Percentiles rank a stretch among this genome's conserved stretches.
phyloP scores from a whole-genome alignment of 1,140 invertebrate species.

The Brachionus paranguensis region DNA sequence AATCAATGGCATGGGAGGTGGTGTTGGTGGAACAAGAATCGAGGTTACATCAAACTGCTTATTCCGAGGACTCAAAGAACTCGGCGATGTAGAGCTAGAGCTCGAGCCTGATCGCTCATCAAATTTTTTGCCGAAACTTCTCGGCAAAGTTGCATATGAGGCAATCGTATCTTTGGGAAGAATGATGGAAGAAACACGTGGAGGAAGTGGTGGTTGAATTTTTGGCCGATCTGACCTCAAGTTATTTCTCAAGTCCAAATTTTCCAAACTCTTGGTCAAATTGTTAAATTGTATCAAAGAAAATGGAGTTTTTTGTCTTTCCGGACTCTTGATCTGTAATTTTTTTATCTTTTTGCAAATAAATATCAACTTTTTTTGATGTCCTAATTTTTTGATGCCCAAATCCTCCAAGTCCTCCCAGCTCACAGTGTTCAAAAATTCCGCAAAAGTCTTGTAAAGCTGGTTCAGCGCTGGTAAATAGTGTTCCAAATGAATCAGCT shows the following conservation, averaged over 20 bases:
- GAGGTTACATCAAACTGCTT: background rate
- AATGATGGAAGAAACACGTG: slow-evolving; percentile 34
- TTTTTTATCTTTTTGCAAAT: slow-evolving; percentile 95
- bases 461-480: slow-evolving; percentile 82
- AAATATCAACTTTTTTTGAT: slow-evolving; percentile 94
- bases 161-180: slow-evolving; percentile 38
- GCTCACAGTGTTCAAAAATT: slow-evolving; percentile 72
- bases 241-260: background rate
- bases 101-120: background rate
- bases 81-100: slow-evolving; percentile 1
- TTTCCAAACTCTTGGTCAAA: slow-evolving; percentile 38
- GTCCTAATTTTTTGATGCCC: slow-evolving; percentile 76
- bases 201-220: slow-evolving; percentile 32
- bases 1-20: slow-evolving; percentile 5
- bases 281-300: slow-evolving; percentile 27
- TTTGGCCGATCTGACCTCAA: background rate
- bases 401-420: slow-evolving; percentile 99
- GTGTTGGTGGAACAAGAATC: slow-evolving; percentile 7
- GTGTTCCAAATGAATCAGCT: slow-evolving; percentile 78
- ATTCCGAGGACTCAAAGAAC: background rate
- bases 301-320: slow-evolving; percentile 39
- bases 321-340: slow-evolving; percentile 56
- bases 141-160: slow-evolving; percentile 8
- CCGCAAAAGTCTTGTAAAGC: slow-evolving; percentile 83
- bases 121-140: background rate